These are phyloP conservation scores for Acleris emargana DNA, from an alignment of 2,888 invertebrate species.

Conservation along the genomic window DNA sequence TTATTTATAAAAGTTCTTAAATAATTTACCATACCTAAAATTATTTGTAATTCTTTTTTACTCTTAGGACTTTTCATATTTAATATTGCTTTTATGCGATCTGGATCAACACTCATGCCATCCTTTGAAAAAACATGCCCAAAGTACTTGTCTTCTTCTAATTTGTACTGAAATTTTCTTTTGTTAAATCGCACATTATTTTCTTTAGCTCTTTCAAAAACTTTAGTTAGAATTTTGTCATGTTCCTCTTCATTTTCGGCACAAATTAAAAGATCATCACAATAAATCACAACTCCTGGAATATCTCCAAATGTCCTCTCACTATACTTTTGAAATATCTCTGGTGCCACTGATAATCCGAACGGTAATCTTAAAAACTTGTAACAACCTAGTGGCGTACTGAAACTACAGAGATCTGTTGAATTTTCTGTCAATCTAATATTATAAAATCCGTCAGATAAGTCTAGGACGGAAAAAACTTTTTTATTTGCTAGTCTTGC, in stretches of 20 bases:
- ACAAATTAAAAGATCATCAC: background rate
- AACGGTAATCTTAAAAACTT: no score
- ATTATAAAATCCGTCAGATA: no score
- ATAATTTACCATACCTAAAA: conserved; percentile 41
- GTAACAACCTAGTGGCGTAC: no score
- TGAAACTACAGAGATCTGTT: no score
- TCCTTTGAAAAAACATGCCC: conserved; percentile 27
- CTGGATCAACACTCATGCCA: conserved; percentile 39
- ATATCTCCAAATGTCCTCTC: no score
- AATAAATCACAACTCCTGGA: no score
- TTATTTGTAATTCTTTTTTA: conserved; percentile 41
- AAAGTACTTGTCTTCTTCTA: no score
- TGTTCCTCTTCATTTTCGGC: conserved; percentile 37
- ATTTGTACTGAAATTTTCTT: no score
- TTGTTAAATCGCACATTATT: conserved; percentile 22
- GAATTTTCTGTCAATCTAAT: no score
- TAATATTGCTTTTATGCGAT: conserved; percentile 37
- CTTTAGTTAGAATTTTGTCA: conserved; percentile 36
- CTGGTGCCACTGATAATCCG: no score
- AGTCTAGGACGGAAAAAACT: no score
- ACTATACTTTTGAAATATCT: background rate
- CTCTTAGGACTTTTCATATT: conserved; percentile 38
- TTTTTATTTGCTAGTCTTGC: no score
- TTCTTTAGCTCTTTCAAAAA: conserved; percentile 35
- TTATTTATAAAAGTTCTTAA: conserved; percentile 39